Base-by-base conservation (phyloP, 2,113 vertebrate species). In the Salvelinus sp. region DNA sequence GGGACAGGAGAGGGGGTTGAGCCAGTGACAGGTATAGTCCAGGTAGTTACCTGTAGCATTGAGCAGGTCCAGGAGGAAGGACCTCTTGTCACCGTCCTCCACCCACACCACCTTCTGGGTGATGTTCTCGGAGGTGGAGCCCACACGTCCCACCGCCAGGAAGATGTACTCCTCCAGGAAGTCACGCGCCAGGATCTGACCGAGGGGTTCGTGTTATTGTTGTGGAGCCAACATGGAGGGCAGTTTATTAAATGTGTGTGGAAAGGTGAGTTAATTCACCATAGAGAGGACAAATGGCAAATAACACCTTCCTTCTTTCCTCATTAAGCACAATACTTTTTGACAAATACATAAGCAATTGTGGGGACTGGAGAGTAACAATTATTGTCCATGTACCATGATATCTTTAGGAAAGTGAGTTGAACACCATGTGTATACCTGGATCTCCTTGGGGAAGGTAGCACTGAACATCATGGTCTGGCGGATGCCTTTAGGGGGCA, bases 401-500 rank as follows among this genome's bases (percentile, higher is more conserved):
- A 2, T 44, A 9, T 10, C 38, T 9, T 44, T 44, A 9, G 9
- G 38, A 44, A 10, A 44, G 2, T 3, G 20, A 16, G 58, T 10
- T 20, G 1, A 3, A 23, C 13, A 27, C 23, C 12, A 44, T 25
- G 12, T n/a, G 62, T 12, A 0, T 64, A 99, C 97, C 96, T 99
- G 98, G 85, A 99, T 99, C 92, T 99, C 98, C 91, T 99, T 98
- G 75, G 98, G 98, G 83, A 99, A 99, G 80, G 98, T 99, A 72
- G 98, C 98, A 85, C 98, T 99, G 89, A 99, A 99, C 98, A 99
- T 99, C 96, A 99, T 96, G 79, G 98, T 99, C 66, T 99, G 98
- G 66, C 97, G 94, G 75, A 96, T 88, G 6, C 96, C 98, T 82
- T 98, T 98, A 16, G 94, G 95, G 1, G 98, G 98, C 98, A 99